Conservation (phyloP, 1,140 invertebrate genomes). For the Amyelois transitella region DNA sequence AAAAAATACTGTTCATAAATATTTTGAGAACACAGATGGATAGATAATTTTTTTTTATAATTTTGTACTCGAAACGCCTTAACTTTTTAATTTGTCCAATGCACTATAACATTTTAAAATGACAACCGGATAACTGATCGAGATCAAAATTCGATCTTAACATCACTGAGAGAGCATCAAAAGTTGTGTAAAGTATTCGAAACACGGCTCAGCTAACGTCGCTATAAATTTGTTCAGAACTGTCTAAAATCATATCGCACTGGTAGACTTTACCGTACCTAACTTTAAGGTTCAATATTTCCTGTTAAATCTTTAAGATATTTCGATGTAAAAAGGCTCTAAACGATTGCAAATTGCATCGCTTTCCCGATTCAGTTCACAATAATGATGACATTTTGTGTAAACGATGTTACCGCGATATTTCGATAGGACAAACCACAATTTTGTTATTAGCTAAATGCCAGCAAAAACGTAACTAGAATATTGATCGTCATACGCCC, state of each 20-base stretch:
- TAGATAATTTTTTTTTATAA: no score
- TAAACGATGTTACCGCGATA: background rate
- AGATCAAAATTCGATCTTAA: background rate
- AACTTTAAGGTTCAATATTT: background rate
- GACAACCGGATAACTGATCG: background rate
- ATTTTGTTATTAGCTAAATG: background rate
- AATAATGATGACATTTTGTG: background rate
- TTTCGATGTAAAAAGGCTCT: conserved; percentile 13
- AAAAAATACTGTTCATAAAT: no score
- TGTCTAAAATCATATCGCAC: background rate
- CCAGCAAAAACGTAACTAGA: background rate
- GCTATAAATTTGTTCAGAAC: background rate
- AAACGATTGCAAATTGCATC: conserved; percentile 18
- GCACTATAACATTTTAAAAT: background rate
- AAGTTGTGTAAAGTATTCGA: background rate
- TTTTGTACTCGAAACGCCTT: background rate
- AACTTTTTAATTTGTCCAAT: background rate
- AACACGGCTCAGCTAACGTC: background rate
- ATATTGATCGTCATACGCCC: background rate
- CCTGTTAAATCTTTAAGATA: conserved; percentile 7
- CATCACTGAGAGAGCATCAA: background rate
- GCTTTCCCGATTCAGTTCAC: background rate
- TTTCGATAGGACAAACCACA: background rate
- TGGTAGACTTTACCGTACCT: background rate
- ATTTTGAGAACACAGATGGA: no score